Base-by-base conservation (phyloP, 2,888 invertebrate genomes). In the Dasypolia templi region DNA sequence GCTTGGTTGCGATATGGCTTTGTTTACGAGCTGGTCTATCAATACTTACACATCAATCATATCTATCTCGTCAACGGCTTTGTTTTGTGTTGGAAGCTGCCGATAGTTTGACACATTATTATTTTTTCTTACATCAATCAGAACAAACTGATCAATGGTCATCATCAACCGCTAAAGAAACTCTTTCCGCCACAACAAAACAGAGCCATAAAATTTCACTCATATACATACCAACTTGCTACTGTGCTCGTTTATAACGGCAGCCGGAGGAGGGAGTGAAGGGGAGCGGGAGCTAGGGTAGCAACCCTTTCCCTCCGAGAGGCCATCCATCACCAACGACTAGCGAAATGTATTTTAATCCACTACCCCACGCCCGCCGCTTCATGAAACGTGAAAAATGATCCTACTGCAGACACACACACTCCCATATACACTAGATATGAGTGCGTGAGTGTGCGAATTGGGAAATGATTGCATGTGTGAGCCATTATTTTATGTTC, bases 301-400 rank as follows among this genome's bases (percentile, higher is more conserved):
- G 91, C 91, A 94, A 94, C 95, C 95, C 95, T 94, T 95, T 94
- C 92, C 91, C 91, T 90, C 87, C 88, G 77, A 82, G 82, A 81
- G 83, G 89, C 90, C 93, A 95, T 95, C 96, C 94, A 95, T 95
- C 95, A 95, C 94, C 86, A 88, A 86, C 89, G 92, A 92, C 92
- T 89, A 91, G 93, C 93, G 94, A 95, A 96, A 96, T 96, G 96
- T 96, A 96, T 96, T 96, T 96, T 96, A 96, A 96, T 96, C 96
- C 95, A 95, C 91, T 95, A 91, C 92, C 92, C 92, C 92, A 91
- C 93, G 91, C 93, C 91, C 89, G 91, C 87, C 94, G 95, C 94
- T 96, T 95, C 96, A 96, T 95, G 95, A 95, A 95, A 95, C 93
- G 95, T 96, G 96, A 96, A 95, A 96, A 96, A 96, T 96, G 96